Evolutionary conservation across 2,113 vertebrate species (phyloP).

Genomic region (Verasper variegatus): DNA sequence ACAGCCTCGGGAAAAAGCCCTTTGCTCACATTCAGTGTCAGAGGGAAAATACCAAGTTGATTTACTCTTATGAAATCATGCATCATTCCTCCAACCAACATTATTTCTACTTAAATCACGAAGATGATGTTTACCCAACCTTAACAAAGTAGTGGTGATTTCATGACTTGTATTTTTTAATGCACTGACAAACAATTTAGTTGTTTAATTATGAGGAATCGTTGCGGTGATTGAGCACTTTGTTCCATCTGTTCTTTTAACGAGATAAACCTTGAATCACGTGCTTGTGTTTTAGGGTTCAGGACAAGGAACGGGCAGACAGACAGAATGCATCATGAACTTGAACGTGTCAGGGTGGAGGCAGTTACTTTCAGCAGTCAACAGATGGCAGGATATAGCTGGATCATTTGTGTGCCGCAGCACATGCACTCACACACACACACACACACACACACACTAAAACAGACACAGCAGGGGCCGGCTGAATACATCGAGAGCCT

Average conservation of each 20-base stretch:
- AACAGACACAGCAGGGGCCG: conserved; percentile 37
- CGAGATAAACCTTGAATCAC: conserved; percentile 22
- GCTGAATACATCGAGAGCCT: conserved; percentile 53
- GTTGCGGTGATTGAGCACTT: conserved; percentile 10
- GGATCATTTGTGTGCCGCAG: conserved; percentile 74
- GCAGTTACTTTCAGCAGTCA: conserved; percentile 72
- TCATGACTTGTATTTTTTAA: not conserved
- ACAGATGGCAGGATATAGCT: conserved; percentile 80
- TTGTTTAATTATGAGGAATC: conserved; percentile 8
- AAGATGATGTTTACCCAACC: too few relatives aligned
- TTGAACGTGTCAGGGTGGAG: not conserved
- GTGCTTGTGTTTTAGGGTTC: conserved; percentile 1
- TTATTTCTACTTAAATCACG: too few relatives aligned
- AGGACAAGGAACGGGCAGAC: conserved; percentile 16
- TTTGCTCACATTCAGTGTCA: not conserved
- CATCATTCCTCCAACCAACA: not conserved
- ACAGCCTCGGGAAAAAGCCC: too few relatives aligned
- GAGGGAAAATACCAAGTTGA: not conserved
- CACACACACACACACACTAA: conserved; percentile 17
- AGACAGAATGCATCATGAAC: conserved; percentile 13
- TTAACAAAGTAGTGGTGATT: not conserved
- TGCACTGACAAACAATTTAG: not conserved
- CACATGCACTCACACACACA: conserved; percentile 14
- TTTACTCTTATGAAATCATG: not conserved
- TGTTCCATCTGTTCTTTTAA: conserved; percentile 36